These are phyloP conservation scores for Aegypius monachus DNA, from an alignment of 2,113 vertebrate species.

Conservation along the genomic window DNA sequence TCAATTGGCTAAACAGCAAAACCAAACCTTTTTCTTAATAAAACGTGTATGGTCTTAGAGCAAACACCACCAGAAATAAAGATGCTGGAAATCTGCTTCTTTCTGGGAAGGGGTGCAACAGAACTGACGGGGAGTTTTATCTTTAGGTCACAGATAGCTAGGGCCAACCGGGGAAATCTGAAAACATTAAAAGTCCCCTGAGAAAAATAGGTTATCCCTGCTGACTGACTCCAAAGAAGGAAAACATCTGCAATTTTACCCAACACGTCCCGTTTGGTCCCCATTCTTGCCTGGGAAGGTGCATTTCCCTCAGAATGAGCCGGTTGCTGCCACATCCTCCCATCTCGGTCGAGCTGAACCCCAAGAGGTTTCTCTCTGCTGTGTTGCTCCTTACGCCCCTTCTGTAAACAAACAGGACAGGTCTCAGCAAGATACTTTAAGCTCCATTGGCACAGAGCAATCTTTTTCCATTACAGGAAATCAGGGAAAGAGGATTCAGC, in stretches of 20 bases:
- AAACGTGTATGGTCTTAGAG: neutral
- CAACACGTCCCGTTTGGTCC: fast-evolving
- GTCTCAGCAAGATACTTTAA: neutral
- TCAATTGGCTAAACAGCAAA: neutral
- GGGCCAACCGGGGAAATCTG: neutral
- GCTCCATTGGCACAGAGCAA: neutral
- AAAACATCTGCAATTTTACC: neutral
- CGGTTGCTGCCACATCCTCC: neutral
- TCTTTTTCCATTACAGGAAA: neutral
- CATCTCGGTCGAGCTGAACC: fast-evolving
- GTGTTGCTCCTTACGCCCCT: neutral
- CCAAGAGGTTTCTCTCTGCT: neutral
- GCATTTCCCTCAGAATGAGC: neutral
- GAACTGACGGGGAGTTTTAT: neutral
- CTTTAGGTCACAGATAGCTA: neutral
- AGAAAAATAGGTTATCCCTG: neutral
- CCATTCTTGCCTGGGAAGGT: neutral
- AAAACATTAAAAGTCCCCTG: neutral
- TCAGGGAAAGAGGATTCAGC: neutral
- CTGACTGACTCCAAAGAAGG: neutral
- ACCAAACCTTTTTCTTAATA: neutral
- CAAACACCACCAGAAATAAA: neutral
- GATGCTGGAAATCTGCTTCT: neutral
- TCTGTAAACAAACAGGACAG: neutral
- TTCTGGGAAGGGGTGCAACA: neutral